phyloP scores from a whole-genome alignment of 2,888 invertebrate genomes.

The Caenorhabditis zanzibari region DNA sequence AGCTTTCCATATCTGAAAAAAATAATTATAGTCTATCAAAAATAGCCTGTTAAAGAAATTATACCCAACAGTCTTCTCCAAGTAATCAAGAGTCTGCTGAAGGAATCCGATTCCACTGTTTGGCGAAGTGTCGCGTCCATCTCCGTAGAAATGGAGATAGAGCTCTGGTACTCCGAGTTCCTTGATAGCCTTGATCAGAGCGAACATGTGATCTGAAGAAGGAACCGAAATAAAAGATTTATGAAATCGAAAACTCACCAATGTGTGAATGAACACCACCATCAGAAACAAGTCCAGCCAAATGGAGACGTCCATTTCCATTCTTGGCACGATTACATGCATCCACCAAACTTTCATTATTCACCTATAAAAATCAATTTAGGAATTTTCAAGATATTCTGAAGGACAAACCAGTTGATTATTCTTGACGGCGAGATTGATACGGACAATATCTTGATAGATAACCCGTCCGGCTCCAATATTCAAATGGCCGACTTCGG shows the following conservation, averaged over 20 bases:
- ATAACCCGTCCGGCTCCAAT: conserved; percentile 85
- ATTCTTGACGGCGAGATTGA: conserved; percentile 84
- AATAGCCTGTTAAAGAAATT: not conserved
- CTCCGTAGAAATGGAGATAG: conserved; percentile 84
- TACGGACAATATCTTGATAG: conserved; percentile 85
- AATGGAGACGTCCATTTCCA: conserved; percentile 84
- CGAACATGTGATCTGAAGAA: conserved; percentile 84
- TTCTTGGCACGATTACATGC: conserved; percentile 84
- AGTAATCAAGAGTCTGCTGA: conserved; percentile 81
- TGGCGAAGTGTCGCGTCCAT: conserved; percentile 84
- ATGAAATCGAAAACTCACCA: conserved; percentile 49
- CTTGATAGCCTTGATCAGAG: conserved; percentile 84
- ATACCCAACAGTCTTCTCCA: conserved; percentile 66
- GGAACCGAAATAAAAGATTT: no score
- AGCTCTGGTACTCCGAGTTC: conserved; percentile 84
- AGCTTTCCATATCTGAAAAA: conserved; percentile 82
- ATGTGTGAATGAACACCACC: conserved; percentile 85
- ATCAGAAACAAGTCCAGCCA: conserved; percentile 84
- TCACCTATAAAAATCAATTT: conserved; percentile 69
- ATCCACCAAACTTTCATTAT: conserved; percentile 83
- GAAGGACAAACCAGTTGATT: conserved; percentile 66
- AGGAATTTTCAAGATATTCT: not conserved
- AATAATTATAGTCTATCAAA: not conserved
- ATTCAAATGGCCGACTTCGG: conserved; percentile 85
- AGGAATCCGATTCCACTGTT: conserved; percentile 84